Base-by-base conservation (phyloP, 2,888 invertebrate genomes). In the Cantharis nigra region DNA sequence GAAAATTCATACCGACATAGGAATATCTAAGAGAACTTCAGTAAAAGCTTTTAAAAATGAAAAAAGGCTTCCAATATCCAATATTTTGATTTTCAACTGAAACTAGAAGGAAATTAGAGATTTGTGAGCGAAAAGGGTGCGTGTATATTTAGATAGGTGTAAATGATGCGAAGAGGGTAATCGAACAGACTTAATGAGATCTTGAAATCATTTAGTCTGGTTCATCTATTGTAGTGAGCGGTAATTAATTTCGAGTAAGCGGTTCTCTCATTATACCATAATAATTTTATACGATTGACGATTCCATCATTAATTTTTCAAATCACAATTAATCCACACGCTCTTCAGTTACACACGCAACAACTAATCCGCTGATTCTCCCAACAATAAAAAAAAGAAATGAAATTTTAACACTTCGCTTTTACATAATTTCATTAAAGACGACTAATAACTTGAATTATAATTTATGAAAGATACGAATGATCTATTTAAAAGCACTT, bases 101-200 rank as follows among this genome's bases (percentile, higher is more conserved):
- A 64, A 18, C 5, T 69, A n/a, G 14, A 5, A 65, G 65, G 18
- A 70, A 70, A 70, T 14, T 13, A 13, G 13, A 28, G 28, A 70
- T 70, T 70, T 33, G 30, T 16, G 11, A 16, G 23, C 23, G 11
- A 33, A 33, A 33, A 10, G 70, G 18, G 70, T n/a, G n/a, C 20
- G 65, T 20, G 26, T 23, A 67, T 73, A 64, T 64, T 70, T 74
- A 74, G 74, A 62, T 71, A 74, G 67, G 77, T 77, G 74, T 74
- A 74, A 77, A 77, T 74, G 73, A 77, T 71, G 69, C 74, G 77
- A 71, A 65, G 16, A 30, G 26, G 23, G 75, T 72, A 78, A 78
- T 78, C 78, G 75, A 78, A 77, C 70, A 71, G 75, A 72, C 75
- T 74, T 78, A 78, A 78, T 78, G 75, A 78, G 74, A 78, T 75